These are phyloP conservation scores for Aricia artaxerxes DNA, from an alignment of 2,888 invertebrate genomes.

Conservation along the genomic window DNA sequence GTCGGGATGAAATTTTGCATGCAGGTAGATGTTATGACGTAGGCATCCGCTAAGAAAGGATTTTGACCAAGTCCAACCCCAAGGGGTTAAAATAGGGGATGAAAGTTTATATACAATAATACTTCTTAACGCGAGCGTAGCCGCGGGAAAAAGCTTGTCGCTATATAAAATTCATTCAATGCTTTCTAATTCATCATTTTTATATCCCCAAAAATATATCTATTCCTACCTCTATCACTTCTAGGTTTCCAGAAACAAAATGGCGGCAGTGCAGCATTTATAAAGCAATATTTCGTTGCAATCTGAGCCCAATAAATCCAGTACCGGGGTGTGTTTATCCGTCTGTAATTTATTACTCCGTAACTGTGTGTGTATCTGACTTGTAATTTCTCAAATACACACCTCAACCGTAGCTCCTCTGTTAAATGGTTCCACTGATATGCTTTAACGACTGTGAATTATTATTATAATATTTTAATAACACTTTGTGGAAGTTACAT, in stretches of 20 bases:
- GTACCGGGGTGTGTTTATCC: conserved; percentile 58
- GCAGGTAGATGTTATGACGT: too few species aligned
- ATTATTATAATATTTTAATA: not conserved
- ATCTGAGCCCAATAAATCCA: conserved; percentile 37
- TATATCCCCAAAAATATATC: too few species aligned
- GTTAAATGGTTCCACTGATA: conserved; percentile 22
- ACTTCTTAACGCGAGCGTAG: too few species aligned
- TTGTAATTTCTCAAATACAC: conserved; percentile 66
- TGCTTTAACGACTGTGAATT: conserved; percentile 5
- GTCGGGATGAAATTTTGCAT: too few species aligned
- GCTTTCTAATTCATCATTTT: too few species aligned
- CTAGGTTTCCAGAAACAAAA: not conserved
- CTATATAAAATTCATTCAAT: too few species aligned
- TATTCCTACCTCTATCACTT: not conserved
- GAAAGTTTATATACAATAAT: too few species aligned
- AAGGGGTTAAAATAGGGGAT: too few species aligned
- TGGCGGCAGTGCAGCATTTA: conserved; percentile 13
- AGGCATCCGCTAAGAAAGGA: too few species aligned
- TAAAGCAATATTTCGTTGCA: conserved; percentile 27
- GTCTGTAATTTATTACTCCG: conserved; percentile 65
- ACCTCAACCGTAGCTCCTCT: conserved; percentile 23
- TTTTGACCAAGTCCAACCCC: too few species aligned
- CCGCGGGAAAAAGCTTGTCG: too few species aligned
- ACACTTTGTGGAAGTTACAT: too few species aligned
- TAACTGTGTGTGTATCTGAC: conserved; percentile 70